Evolutionary conservation across 35 echinoderm and acorn worm genomes (phyloP).

Genomic region (Strongylocentrotus purpuratus): DNA sequence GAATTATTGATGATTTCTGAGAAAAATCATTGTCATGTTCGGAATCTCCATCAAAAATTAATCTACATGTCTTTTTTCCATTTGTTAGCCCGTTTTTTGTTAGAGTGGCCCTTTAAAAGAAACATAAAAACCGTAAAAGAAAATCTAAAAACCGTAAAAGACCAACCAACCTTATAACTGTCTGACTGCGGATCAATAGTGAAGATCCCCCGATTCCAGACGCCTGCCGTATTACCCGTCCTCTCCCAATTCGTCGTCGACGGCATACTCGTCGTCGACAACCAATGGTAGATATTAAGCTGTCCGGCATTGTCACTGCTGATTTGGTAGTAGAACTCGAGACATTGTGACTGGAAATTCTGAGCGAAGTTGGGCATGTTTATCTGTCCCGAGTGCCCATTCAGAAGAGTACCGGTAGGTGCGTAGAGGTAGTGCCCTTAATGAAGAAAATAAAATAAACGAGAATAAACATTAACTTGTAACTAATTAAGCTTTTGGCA

Average conservation of each 20-base stretch:
- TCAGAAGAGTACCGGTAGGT: not conserved
- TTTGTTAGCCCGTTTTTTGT: no score
- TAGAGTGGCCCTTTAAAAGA: no score
- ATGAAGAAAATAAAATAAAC: not conserved
- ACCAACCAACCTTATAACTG: not conserved
- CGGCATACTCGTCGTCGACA: not conserved
- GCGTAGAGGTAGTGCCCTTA: constrained; percentile 29
- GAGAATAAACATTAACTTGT: no score
- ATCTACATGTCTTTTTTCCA: no score
- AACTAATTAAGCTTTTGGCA: no score
- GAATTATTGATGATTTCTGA: no score
- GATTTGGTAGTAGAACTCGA: not conserved
- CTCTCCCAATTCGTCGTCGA: not conserved
- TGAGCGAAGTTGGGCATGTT: not conserved
- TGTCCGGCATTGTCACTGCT: not conserved
- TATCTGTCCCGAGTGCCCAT: not conserved
- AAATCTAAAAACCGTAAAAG: no score
- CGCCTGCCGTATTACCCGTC: not conserved
- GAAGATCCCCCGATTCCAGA: not conserved
- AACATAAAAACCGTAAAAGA: no score
- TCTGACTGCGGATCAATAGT: not conserved
- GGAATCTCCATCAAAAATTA: no score
- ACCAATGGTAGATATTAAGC: not conserved
- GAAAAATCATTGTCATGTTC: no score
- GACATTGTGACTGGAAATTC: not conserved